Conservation (phyloP, 2,113 vertebrate genomes). For the Petrocephalus microphthalmus region DNA sequence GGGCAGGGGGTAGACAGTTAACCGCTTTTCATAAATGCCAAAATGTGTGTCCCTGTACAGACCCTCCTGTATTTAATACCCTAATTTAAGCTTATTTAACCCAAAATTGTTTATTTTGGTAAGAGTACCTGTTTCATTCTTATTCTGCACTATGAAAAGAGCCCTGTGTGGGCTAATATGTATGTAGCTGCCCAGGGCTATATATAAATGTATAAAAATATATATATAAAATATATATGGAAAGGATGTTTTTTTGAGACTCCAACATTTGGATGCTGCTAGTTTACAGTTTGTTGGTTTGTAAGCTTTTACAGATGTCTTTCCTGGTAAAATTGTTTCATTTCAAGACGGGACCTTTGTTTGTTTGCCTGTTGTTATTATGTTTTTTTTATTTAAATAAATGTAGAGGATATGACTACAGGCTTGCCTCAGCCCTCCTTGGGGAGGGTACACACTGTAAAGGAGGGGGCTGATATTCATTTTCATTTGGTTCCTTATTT, state of each 20-base stretch:
- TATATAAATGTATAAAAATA: constrained; percentile 59
- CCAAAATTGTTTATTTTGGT: constrained; percentile 87
- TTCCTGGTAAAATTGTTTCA: constrained; percentile 76
- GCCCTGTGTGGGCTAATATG: constrained; percentile 71
- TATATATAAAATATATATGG: constrained; percentile 58
- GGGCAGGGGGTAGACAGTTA: constrained; percentile 50
- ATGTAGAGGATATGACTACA: constrained; percentile 66
- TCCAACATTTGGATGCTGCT: constrained; percentile 92
- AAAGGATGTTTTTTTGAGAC: constrained; percentile 67
- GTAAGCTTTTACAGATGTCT: constrained; percentile 78
- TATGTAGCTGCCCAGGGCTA: constrained; percentile 67
- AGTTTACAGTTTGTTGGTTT: constrained; percentile 78
- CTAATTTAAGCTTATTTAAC: constrained; percentile 98
- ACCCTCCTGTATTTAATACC: constrained; percentile 93
- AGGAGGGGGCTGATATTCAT: neutral
- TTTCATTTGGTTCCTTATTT: neutral
- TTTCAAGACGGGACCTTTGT: constrained; percentile 76
- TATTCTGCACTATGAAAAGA: constrained; percentile 72
- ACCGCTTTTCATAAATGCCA: constrained; percentile 73
- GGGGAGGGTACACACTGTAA: neutral
- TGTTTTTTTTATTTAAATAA: constrained; percentile 74
- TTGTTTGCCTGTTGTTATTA: constrained; percentile 52
- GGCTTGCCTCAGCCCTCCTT: neutral
- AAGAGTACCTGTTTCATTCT: constrained; percentile 47
- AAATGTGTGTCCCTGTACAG: constrained; percentile 86